phyloP scores from a whole-genome alignment of 2,113 vertebrate species.

The Pterocles orientalis region DNA sequence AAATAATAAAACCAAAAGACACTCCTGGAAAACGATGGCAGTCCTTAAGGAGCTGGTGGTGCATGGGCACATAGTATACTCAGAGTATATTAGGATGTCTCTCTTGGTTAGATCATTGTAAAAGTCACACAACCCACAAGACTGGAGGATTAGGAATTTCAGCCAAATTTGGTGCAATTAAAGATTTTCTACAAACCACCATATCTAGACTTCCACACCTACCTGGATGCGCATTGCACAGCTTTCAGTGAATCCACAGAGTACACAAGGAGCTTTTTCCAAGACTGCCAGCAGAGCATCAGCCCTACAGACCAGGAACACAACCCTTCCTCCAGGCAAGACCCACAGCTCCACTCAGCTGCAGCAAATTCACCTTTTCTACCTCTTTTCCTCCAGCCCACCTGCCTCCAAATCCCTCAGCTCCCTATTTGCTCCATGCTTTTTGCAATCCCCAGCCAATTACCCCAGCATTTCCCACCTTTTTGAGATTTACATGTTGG shows the following conservation, averaged over 20 bases:
- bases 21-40: neutral
- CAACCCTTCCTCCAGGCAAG: neutral
- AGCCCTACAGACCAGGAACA: neutral
- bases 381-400: neutral
- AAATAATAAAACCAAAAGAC: neutral
- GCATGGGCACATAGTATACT: rapidly evolving
- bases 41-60: neutral
- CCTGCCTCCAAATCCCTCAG: neutral
- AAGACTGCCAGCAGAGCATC: neutral
- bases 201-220: rapidly evolving
- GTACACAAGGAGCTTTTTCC: rapidly evolving
- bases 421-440: rapidly evolving
- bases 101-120: neutral
- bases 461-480: rapidly evolving
- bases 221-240: rapidly evolving
- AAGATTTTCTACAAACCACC: neutral
- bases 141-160: neutral
- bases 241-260: neutral
- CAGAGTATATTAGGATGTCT: neutral
- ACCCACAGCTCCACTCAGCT: neutral
- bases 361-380: neutral
- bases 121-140: neutral
- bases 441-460: neutral
- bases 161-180: neutral
- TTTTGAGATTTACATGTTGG: neutral